Conservation (phyloP, 2,888 invertebrate species). For the Sminthurinus aureus region DNA sequence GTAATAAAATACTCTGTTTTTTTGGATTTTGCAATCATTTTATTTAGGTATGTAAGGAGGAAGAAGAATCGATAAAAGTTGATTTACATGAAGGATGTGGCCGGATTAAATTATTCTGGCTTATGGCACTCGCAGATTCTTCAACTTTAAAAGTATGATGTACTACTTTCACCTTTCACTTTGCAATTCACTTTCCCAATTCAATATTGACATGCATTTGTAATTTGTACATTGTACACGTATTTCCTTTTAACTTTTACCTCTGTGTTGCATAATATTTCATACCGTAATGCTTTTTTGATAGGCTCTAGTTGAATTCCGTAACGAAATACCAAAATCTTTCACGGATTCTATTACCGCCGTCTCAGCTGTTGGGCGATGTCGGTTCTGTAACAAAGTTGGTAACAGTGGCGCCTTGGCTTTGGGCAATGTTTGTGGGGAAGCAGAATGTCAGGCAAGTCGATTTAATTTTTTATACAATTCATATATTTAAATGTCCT, state of each 20-base stretch:
- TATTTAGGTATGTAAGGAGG: conserved; percentile 90
- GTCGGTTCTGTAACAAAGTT: conserved; percentile 89
- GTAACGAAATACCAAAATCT: conserved; percentile 73
- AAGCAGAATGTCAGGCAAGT: conserved; percentile 85
- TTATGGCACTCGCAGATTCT: conserved; percentile 90
- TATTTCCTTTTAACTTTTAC: too few species aligned
- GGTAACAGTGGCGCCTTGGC: conserved; percentile 82
- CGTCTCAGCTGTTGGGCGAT: conserved; percentile 71
- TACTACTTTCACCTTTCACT: background rate
- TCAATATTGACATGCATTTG: background rate
- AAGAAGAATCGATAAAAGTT: conserved; percentile 93
- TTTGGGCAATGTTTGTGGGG: conserved; percentile 92
- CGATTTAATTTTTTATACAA: conserved; percentile 28
- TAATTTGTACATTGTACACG: too few species aligned
- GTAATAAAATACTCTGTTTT: too few species aligned
- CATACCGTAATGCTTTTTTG: background rate
- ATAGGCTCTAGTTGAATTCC: conserved; percentile 82
- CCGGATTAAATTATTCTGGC: conserved; percentile 93
- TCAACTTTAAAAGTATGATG: conserved; percentile 78
- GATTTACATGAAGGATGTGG: conserved; percentile 97
- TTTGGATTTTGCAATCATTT: background rate
- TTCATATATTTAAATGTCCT: background rate
- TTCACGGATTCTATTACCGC: conserved; percentile 52
- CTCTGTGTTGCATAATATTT: too few species aligned
- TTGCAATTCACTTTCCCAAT: background rate